A percentile compares a stretch with the other conserved stretches of the same genome.
Conservation (phyloP, 2,888 invertebrate genomes). For the Alitta virens region DNA sequence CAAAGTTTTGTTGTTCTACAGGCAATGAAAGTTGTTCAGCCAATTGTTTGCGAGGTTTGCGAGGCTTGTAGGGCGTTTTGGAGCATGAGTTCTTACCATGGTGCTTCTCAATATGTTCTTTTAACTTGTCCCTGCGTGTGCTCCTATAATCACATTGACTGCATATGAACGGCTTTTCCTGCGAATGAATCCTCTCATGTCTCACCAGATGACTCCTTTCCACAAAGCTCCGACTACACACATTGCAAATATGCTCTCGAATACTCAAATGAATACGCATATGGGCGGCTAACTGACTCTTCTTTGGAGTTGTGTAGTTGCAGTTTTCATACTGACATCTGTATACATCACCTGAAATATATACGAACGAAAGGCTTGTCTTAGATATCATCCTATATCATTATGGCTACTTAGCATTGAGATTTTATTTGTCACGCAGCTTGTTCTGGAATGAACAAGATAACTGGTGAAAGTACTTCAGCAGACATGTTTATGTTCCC, state of each 20-base stretch:
- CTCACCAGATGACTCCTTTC: constrained; percentile 69
- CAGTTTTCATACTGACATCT: constrained; percentile 66
- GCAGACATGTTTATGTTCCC: not conserved
- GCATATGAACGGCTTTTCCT: constrained; percentile 67
- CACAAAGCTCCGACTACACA: constrained; percentile 67
- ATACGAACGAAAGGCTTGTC: no score
- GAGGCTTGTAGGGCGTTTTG: constrained; percentile 9
- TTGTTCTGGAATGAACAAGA: no score
- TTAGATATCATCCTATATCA: no score
- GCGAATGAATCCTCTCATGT: constrained; percentile 67
- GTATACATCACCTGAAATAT: constrained; percentile 62
- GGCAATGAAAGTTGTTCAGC: not conserved
- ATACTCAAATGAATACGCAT: constrained; percentile 63
- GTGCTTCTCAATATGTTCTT: constrained; percentile 61
- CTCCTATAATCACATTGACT: constrained; percentile 68
- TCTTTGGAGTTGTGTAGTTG: constrained; percentile 67
- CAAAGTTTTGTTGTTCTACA: not conserved
- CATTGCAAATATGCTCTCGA: constrained; percentile 62
- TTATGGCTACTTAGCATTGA: no score
- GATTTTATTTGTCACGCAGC: no score
- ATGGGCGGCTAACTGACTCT: constrained; percentile 67
- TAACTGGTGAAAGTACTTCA: not conserved
- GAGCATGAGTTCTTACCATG: constrained; percentile 50
- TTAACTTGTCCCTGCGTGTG: constrained; percentile 67
- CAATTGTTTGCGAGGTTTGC: constrained; percentile 1